These are phyloP conservation scores for Oncorhynchus masou DNA, from an alignment of 2,113 vertebrate genomes.

Conservation along the genomic window DNA sequence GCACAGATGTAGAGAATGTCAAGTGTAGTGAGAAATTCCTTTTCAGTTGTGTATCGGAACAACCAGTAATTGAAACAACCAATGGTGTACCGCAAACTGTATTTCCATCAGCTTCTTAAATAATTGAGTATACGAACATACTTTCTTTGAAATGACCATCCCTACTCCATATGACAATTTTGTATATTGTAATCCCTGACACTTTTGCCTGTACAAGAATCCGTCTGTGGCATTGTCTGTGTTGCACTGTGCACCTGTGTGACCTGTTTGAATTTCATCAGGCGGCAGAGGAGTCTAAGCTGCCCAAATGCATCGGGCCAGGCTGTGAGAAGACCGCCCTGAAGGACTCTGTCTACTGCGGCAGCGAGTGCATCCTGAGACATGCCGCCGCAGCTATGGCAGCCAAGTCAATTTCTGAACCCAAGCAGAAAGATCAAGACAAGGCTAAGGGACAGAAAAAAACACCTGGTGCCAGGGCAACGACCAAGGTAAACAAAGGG, in stretches of 20 bases:
- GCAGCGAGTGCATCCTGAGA: conserved; percentile 91
- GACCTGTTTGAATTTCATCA: not conserved
- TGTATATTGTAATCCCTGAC: no score
- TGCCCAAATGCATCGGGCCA: conserved; percentile 89
- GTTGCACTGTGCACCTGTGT: not conserved
- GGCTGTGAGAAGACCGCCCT: conserved; percentile 87
- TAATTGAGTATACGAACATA: no score
- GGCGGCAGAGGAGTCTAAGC: conserved; percentile 52
- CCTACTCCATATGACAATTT: no score
- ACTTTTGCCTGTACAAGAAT: no score
- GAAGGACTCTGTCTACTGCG: conserved; percentile 94
- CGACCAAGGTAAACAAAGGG: conserved; percentile 67
- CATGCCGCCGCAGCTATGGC: conserved; percentile 91
- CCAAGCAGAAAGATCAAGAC: conserved; percentile 70
- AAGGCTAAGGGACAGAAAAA: conserved; percentile 72
- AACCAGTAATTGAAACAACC: no score
- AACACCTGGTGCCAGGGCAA: conserved; percentile 36
- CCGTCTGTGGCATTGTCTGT: not conserved
- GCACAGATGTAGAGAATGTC: no score
- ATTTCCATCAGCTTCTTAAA: no score
- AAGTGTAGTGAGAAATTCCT: no score
- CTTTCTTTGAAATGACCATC: no score
- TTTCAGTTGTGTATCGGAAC: no score
- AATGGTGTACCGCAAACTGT: no score
- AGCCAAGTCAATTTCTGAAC: conserved; percentile 81